Evolutionary conservation across 2,797 vertebrate genomes (phyloP).

Genomic region (Stomatorhinus walkeri): DNA sequence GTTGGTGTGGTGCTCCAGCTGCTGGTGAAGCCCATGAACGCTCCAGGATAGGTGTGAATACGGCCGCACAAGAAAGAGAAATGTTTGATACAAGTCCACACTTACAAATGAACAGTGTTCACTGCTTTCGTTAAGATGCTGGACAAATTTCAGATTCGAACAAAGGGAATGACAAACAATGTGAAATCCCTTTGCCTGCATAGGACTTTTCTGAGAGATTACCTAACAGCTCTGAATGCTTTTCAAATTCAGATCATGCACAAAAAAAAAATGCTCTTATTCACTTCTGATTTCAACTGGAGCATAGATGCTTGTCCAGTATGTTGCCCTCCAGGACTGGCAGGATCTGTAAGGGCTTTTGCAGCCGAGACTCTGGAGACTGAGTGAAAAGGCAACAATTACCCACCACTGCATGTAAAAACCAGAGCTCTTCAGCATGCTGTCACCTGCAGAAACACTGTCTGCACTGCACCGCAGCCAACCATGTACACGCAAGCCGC

Average conservation of each 20-base stretch:
- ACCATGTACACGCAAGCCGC: not conserved
- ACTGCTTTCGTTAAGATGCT: not conserved
- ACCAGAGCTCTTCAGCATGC: not conserved
- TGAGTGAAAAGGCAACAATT: not conserved
- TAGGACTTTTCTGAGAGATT: not conserved
- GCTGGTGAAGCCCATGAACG: not conserved
- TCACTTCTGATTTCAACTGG: not conserved
- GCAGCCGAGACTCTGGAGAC: not conserved
- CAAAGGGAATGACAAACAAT: not conserved
- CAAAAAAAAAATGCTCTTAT: not conserved
- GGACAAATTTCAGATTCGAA: not conserved
- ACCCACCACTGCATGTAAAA: not conserved
- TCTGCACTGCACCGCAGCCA: not conserved
- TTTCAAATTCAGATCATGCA: not conserved
- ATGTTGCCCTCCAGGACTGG: not conserved
- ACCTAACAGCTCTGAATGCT: not conserved
- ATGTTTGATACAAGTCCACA: not conserved
- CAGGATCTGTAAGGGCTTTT: not conserved
- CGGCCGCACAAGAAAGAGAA: not conserved
- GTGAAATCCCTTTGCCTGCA: not conserved
- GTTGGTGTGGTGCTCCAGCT: not conserved
- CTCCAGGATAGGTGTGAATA: not conserved
- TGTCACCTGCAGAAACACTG: not conserved
- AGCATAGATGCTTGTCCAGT: not conserved
- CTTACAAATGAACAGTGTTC: not conserved